phyloP scores from a whole-genome alignment of 2,113 vertebrate species.

The Cyanoderma ruficeps region DNA sequence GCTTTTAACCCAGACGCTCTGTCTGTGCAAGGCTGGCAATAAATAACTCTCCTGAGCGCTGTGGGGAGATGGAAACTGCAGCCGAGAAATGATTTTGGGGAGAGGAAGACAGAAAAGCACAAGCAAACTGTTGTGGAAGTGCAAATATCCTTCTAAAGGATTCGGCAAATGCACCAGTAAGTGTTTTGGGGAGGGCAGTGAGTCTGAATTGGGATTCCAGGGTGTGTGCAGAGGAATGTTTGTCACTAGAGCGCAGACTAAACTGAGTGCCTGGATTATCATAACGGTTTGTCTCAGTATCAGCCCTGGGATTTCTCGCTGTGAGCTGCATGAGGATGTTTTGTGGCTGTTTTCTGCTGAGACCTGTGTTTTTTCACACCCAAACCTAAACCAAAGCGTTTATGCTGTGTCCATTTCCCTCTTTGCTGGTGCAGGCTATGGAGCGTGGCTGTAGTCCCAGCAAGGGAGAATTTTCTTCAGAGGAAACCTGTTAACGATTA shows the following conservation, averaged over 20 bases:
- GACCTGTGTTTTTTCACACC: not conserved
- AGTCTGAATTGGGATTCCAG: not conserved
- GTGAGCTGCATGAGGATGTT: not conserved
- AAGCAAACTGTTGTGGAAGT: not conserved
- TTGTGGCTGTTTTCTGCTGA: not conserved
- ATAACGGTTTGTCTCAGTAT: not conserved
- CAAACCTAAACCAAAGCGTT: not conserved
- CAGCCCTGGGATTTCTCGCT: not conserved
- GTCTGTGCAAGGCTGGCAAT: not conserved
- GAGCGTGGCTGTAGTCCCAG: conserved; percentile 16
- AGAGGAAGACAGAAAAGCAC: conserved; percentile 35
- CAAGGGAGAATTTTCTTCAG: not conserved
- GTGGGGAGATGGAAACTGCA: conserved; percentile 38
- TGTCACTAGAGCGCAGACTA: not conserved
- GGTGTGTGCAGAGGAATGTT: not conserved
- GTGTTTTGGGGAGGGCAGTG: not conserved
- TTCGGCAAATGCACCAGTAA: not conserved
- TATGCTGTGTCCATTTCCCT: not conserved
- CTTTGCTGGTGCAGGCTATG: conserved; percentile 21
- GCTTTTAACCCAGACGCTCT: conserved; percentile 14
- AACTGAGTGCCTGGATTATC: not conserved
- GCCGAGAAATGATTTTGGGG: conserved; percentile 21
- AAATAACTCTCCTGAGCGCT: not conserved
- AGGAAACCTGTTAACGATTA: conserved; percentile 22
- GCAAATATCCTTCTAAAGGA: not conserved